These are phyloP conservation scores for Vanessa tameamea DNA, from an alignment of 1,140 invertebrate species.

Conservation along the genomic window DNA sequence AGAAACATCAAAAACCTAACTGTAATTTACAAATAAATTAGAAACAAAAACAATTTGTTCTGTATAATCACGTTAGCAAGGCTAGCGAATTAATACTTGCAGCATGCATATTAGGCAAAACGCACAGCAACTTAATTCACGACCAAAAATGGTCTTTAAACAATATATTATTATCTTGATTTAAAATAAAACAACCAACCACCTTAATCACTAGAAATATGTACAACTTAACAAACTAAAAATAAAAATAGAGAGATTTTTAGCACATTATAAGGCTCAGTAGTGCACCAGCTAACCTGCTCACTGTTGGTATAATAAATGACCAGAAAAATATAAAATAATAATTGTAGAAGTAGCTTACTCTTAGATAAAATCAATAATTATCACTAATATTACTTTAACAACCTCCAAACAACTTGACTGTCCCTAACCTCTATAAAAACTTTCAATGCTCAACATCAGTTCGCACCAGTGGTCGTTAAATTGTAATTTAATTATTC, in stretches of 20 bases:
- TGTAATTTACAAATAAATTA: conserved; percentile 79
- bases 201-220: conserved; percentile 60
- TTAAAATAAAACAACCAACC: conserved; percentile 72
- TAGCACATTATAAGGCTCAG: conserved; percentile 56
- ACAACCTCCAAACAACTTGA: conserved; percentile 74
- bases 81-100: conserved; percentile 39
- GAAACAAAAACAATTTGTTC: conserved; percentile 81
- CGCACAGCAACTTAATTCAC: conserved; percentile 47
- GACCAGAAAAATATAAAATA: conserved; percentile 50
- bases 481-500: conserved; percentile 62
- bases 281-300: conserved; percentile 39
- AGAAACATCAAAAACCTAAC: conserved; percentile 66
- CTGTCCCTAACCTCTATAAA: conserved; percentile 74
- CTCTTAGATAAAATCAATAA: conserved; percentile 44
- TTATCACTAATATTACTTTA: conserved; percentile 67
- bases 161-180: conserved; percentile 69
- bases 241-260: conserved; percentile 73
- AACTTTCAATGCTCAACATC: conserved; percentile 79
- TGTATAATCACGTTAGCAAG: conserved; percentile 67
- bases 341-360: conserved; percentile 8
- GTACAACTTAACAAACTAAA: conserved; percentile 63
- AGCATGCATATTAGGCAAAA: conserved; percentile 26
- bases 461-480: conserved; percentile 77
- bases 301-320: conserved; percentile 47
- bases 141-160: conserved; percentile 9